Evolutionary conservation across 2,888 invertebrate genomes (phyloP).

Genomic region (Hyposoter dolosus): DNA sequence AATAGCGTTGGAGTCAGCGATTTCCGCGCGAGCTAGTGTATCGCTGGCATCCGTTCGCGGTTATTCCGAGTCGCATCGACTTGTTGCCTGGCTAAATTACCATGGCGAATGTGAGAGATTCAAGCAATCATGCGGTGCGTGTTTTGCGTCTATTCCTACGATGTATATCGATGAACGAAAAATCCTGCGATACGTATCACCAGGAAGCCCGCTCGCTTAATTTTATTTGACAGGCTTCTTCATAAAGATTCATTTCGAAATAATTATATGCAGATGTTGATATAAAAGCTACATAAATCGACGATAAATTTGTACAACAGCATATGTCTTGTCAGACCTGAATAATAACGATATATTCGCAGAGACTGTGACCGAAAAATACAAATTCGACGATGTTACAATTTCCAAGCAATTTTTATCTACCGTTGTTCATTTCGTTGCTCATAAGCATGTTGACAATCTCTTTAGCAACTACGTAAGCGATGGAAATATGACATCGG

Average conservation of each 20-base stretch:
- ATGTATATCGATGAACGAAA: constrained; percentile 55
- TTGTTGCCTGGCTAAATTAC: constrained; percentile 73
- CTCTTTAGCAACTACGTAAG: too few relatives aligned
- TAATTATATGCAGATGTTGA: too few relatives aligned
- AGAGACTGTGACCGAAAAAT: too few relatives aligned
- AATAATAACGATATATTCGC: too few relatives aligned
- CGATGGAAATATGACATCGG: too few relatives aligned
- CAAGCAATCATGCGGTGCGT: constrained; percentile 13
- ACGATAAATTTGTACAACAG: too few relatives aligned
- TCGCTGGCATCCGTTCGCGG: constrained; percentile 36
- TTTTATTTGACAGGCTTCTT: background rate
- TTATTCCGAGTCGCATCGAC: constrained; percentile 73
- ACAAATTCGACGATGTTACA: too few relatives aligned
- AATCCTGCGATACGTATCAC: background rate
- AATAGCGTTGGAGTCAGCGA: constrained; percentile 1
- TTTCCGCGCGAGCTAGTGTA: background rate
- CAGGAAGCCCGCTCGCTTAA: background rate
- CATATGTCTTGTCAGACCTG: too few relatives aligned
- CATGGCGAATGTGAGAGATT: constrained; percentile 72
- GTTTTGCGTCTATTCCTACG: background rate
- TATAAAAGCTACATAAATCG: too few relatives aligned
- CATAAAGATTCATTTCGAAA: background rate
- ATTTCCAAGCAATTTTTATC: too few relatives aligned
- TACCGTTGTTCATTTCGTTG: too few relatives aligned
- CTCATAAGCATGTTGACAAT: too few relatives aligned